Conservation (phyloP, 2,888 invertebrate species). For the Margaritifera margaritifera region DNA sequence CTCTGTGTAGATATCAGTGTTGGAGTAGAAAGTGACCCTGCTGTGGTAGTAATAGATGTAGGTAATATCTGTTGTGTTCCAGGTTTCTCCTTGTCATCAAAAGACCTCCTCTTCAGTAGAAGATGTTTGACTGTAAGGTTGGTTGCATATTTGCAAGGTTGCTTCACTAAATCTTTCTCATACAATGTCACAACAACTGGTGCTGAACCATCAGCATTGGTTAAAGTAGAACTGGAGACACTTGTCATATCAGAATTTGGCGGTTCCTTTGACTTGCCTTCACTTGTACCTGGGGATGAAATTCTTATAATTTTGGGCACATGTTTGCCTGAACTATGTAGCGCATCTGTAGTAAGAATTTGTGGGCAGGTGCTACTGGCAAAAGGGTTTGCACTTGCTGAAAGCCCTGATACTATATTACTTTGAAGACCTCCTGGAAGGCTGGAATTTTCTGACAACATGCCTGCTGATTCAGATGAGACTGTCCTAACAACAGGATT, state of each 20-base stretch:
- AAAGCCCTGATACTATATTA: too few species aligned
- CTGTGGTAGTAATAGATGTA: background rate
- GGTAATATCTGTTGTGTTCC: conserved; percentile 5
- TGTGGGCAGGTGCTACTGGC: too few species aligned
- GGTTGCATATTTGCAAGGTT: conserved; percentile 56
- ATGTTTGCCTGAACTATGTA: too few species aligned
- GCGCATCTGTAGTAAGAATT: too few species aligned
- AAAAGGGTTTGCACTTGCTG: too few species aligned
- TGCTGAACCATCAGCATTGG: background rate
- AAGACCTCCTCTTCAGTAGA: conserved; percentile 56
- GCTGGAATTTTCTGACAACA: too few species aligned
- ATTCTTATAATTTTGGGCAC: background rate
- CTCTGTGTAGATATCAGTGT: background rate
- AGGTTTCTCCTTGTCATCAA: conserved; percentile 16
- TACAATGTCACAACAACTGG: background rate
- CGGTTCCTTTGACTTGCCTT: background rate
- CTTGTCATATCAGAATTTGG: conserved; percentile 1
- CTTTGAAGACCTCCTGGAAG: too few species aligned
- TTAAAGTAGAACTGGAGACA: conserved; percentile 4
- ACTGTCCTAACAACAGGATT: too few species aligned
- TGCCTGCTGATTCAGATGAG: too few species aligned
- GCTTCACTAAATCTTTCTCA: background rate
- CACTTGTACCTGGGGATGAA: conserved; percentile 1
- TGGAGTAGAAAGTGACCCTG: background rate
- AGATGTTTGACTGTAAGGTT: conserved; percentile 68